Base-by-base conservation (phyloP, 1,140 invertebrate species). In the Diorhabda sublineata region DNA sequence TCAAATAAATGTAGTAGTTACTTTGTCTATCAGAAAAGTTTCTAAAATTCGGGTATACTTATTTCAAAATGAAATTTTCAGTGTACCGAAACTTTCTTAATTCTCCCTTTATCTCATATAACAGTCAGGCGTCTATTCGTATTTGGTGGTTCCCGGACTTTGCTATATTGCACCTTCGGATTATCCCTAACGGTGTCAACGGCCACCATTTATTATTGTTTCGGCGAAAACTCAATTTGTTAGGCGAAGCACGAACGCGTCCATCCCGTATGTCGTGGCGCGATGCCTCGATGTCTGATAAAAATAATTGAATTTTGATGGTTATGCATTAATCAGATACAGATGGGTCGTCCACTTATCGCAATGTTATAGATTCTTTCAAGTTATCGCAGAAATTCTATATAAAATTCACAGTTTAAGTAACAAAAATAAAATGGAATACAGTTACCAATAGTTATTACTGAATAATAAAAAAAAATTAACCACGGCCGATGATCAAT, bases 211-310 rank as follows among this genome's bases (percentile, higher is more conserved):
- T 76, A 75, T 76, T 76, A 74, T 75, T 75, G 73, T 73, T 73
- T 69, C 72, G 69, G 68, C 71, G 69, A 71, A 76, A 76, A 76
- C 74, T 76, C 75, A 75, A 75, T 76, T 76, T 76, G 72, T 73
- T 74, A 66, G 68, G 63, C 73, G 58, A 26, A 45, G 43, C 43
- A 61, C 57, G 44, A 59, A 67, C 45, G 44, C 42, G 58, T 58
- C 58, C 41, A 41, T 57, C 42, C 58, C 41, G 64, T 57, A 41
- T n/a, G 42, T 61, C 44, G 26, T 26, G 26, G 26, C 26, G 43
- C 47, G 44, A 45, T 60, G 8, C 59, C n/a, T 67, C 58, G 58
- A 52, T 60, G 66, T 52, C 43, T 62, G 61, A 62, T 62, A 62
- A 62, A 62, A 62, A 62, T 62, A 62, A 62, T 62, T 62, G 11